A percentile compares a stretch with the other conserved stretches of the same genome.
These are phyloP conservation scores for Nothoprocta perdicaria DNA, from an alignment of 2,113 vertebrate species.

Conservation along the genomic window DNA sequence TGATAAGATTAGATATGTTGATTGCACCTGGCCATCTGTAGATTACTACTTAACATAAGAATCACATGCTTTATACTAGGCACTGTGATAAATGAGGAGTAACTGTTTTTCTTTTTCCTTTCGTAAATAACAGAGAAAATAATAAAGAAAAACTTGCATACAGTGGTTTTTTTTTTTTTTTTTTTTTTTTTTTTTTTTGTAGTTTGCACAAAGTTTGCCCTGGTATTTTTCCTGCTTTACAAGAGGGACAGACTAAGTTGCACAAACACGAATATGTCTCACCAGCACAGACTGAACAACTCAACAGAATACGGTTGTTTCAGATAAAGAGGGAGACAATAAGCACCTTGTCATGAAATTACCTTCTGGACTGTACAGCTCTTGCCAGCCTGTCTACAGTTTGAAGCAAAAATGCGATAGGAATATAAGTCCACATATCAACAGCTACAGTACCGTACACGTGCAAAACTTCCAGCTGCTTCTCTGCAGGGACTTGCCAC, in stretches of 20 bases:
- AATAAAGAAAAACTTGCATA: slow-evolving; percentile 32
- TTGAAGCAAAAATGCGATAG: not conserved
- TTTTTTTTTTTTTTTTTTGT: not conserved
- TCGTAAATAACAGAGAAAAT: slow-evolving; percentile 48
- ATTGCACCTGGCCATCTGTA: slow-evolving; percentile 83
- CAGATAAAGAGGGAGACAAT: not conserved
- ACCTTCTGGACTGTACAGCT: not conserved
- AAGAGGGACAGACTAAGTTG: not conserved
- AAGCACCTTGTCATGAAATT: not conserved
- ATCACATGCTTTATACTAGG: slow-evolving; percentile 52
- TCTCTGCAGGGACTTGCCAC: not conserved
- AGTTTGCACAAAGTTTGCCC: not conserved
- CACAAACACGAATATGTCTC: not conserved
- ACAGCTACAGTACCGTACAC: not conserved
- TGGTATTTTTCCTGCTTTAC: not conserved
- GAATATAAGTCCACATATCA: not conserved
- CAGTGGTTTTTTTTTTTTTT: not conserved
- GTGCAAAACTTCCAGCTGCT: rapidly evolving
- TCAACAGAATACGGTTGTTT: not conserved
- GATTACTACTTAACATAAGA: slow-evolving; percentile 71
- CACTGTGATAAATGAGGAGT: slow-evolving; percentile 39
- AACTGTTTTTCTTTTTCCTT: slow-evolving; percentile 22
- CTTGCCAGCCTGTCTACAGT: rapidly evolving
- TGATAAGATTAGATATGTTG: slow-evolving; percentile 79
- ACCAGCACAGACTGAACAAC: not conserved